Evolutionary conservation across 2,888 invertebrate species (phyloP).

Genomic region (Drosophila infuscata): DNA sequence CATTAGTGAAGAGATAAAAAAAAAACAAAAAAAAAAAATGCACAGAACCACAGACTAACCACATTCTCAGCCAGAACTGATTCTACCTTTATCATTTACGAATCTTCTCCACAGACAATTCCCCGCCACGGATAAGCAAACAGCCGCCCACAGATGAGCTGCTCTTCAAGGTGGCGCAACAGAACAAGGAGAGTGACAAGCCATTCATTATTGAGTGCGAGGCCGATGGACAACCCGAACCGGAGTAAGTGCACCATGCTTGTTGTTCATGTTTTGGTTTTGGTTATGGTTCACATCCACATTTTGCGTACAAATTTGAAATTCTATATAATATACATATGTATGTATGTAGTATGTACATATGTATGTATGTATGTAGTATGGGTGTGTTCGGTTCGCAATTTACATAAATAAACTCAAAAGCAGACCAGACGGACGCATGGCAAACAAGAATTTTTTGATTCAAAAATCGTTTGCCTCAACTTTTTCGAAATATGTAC

Average conservation of each 20-base stretch:
- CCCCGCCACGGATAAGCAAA: constrained; percentile 96
- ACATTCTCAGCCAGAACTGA: constrained; percentile 7
- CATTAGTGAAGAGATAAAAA: background rate
- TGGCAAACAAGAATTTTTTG: constrained; percentile 28
- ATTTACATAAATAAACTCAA: constrained; percentile 67
- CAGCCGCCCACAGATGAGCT: constrained; percentile 96
- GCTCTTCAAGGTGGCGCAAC: constrained; percentile 94
- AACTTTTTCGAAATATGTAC: background rate
- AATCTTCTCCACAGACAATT: constrained; percentile 88
- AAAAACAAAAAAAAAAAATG: background rate
- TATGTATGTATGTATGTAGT: background rate
- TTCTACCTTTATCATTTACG: constrained; percentile 2
- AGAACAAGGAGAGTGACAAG: constrained; percentile 94
- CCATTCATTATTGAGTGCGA: constrained; percentile 98
- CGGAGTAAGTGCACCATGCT: constrained; percentile 89
- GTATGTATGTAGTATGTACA: background rate
- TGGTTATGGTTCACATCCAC: background rate
- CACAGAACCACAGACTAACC: background rate
- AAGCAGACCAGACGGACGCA: constrained; percentile 38
- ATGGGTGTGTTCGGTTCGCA: background rate
- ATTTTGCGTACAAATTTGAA: background rate
- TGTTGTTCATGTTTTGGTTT: background rate
- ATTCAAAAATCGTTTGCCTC: constrained; percentile 29
- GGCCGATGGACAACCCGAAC: constrained; percentile 97
- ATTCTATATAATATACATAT: background rate